phyloP scores from a whole-genome alignment of 2,888 invertebrate genomes.

The Phyllotreta striolata region DNA sequence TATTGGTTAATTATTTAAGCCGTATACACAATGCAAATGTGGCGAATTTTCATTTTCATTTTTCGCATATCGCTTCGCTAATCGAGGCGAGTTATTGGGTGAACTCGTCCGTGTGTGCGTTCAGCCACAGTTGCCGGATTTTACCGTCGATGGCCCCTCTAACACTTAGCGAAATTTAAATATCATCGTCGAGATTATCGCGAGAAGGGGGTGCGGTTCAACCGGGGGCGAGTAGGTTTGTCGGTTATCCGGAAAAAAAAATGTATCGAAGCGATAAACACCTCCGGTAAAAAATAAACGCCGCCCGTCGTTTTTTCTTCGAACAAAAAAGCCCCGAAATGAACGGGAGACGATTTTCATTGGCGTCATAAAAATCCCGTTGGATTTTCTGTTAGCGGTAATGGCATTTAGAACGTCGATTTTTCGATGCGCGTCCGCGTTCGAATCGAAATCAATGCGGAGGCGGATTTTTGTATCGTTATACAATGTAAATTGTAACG shows the following conservation, averaged over 20 bases:
- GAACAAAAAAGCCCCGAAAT: neutral
- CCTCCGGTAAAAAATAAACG: neutral
- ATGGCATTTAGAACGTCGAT: neutral
- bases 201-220: constrained; percentile 8
- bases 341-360: neutral
- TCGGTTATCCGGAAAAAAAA: neutral
- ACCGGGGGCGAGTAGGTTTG: neutral
- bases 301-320: neutral
- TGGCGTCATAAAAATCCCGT: neutral
- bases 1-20: too few species aligned
- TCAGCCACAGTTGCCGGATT: constrained; percentile 4
- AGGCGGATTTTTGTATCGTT: neutral
- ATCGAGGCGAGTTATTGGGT: too few species aligned
- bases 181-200: constrained; percentile 10
- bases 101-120: constrained; percentile 7
- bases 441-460: neutral
- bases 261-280: neutral
- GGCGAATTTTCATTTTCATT: too few species aligned
- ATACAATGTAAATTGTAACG: constrained; percentile 3
- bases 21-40: too few species aligned
- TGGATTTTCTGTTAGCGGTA: neutral
- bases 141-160: neutral
- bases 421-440: too few species aligned
- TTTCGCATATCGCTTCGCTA: too few species aligned
- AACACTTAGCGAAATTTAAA: constrained; percentile 19